phyloP scores from a whole-genome alignment of 2,113 vertebrate species.

The Apaloderma vittatum region DNA sequence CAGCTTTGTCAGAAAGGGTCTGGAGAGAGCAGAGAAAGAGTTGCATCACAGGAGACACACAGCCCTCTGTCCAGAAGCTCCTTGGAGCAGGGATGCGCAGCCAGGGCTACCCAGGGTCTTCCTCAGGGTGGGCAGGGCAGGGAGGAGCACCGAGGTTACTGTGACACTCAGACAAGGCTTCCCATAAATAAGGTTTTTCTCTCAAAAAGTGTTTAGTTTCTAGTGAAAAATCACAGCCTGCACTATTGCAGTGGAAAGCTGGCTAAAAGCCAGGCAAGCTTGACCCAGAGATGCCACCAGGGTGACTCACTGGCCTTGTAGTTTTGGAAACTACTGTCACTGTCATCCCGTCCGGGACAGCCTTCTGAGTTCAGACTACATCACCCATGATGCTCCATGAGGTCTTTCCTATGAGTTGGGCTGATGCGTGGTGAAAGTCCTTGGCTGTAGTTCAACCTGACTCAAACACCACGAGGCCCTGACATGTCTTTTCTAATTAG shows the following conservation, averaged over 20 bases:
- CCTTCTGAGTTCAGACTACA: background rate
- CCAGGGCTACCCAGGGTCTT: no score
- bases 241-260: background rate
- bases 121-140: background rate
- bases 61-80: fast-evolving
- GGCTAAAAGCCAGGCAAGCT: background rate
- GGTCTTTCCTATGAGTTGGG: background rate
- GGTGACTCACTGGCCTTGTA: background rate
- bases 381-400: background rate
- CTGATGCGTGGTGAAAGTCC: background rate
- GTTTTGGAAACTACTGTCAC: background rate
- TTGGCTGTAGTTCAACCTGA: background rate
- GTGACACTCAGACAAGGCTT: background rate
- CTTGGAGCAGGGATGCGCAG: background rate
- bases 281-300: background rate
- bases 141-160: background rate
- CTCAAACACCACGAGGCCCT: background rate
- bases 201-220: background rate
- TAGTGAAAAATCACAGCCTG: background rate
- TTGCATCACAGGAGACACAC: background rate
- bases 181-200: background rate
- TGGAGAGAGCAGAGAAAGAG: background rate
- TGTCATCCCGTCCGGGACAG: background rate
- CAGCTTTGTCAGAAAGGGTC: background rate
- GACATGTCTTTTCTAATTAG: background rate